Percentiles rank a stretch among this genome's conserved stretches.
Evolutionary conservation across 2,888 invertebrate genomes (phyloP).

Genomic region (Drosophila affinis): DNA sequence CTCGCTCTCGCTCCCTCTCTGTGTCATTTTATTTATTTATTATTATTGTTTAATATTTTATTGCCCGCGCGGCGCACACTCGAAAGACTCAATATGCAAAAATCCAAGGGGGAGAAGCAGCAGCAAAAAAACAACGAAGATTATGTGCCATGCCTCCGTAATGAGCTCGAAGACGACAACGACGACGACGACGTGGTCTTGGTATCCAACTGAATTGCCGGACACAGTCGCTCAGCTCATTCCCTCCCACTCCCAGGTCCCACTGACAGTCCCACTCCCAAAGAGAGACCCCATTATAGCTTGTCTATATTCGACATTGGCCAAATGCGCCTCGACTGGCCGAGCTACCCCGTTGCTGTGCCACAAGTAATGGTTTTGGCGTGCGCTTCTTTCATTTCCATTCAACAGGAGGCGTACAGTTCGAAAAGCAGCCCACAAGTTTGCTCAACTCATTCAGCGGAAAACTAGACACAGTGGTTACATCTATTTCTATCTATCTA

Average conservation of each 20-base stretch:
- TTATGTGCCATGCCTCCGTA: constrained; percentile 80
- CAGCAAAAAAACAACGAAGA: constrained; percentile 44
- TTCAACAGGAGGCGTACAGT: constrained; percentile 60
- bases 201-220: constrained; percentile 44
- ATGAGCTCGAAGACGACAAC: constrained; percentile 63
- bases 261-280: constrained; percentile 7
- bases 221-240: constrained; percentile 45
- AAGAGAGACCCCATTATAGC: constrained; percentile 26
- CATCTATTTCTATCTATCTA: neutral
- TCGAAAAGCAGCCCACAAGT: constrained; percentile 49
- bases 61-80: constrained; percentile 50
- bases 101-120: constrained; percentile 54
- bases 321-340: constrained; percentile 30
- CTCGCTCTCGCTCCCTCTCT: constrained; percentile 8
- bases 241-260: constrained; percentile 13
- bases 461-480: constrained; percentile 46
- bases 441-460: constrained; percentile 27
- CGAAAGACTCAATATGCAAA: constrained; percentile 59
- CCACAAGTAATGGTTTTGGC: neutral
- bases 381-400: constrained; percentile 48
- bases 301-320: constrained; percentile 41
- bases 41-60: constrained; percentile 64
- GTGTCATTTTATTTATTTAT: constrained; percentile 50
- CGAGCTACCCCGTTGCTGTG: neutral
- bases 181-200: constrained; percentile 33